Conservation (phyloP, 2,113 vertebrate species). For the Chionodraco myersi region DNA sequence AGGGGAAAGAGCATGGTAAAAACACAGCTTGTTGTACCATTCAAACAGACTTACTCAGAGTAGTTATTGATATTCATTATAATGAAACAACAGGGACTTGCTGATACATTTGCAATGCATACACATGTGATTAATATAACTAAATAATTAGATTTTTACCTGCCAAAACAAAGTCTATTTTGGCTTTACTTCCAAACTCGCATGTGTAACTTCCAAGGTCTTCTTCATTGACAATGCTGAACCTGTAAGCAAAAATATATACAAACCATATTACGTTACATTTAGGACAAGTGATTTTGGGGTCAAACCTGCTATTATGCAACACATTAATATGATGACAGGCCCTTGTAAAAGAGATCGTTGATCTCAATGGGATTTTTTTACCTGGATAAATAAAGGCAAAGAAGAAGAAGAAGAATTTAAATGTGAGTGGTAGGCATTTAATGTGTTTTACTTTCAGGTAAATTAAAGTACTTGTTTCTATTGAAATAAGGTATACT, state of each 20-base stretch:
- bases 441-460: neutral
- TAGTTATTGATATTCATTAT: neutral
- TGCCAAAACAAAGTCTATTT: conserved; percentile 73
- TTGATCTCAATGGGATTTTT: too few relatives aligned
- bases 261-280: neutral
- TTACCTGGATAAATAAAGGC: too few relatives aligned
- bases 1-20: neutral
- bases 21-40: too few relatives aligned
- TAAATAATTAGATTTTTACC: conserved; percentile 57
- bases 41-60: neutral
- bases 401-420: neutral
- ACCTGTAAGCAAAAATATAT: conserved; percentile 54
- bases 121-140: too few relatives aligned
- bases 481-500: neutral
- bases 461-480: neutral
- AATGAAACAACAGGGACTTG: neutral
- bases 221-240: conserved; percentile 62
- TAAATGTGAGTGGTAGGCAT: neutral
- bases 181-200: conserved; percentile 68
- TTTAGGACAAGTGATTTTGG: too few relatives aligned
- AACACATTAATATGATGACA: neutral
- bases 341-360: too few relatives aligned
- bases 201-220: conserved; percentile 80
- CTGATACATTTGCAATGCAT: too few relatives aligned
- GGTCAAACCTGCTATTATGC: neutral